Evolutionary conservation across 2,113 vertebrate species (phyloP).

Genomic region (Irena cyanogastra): DNA sequence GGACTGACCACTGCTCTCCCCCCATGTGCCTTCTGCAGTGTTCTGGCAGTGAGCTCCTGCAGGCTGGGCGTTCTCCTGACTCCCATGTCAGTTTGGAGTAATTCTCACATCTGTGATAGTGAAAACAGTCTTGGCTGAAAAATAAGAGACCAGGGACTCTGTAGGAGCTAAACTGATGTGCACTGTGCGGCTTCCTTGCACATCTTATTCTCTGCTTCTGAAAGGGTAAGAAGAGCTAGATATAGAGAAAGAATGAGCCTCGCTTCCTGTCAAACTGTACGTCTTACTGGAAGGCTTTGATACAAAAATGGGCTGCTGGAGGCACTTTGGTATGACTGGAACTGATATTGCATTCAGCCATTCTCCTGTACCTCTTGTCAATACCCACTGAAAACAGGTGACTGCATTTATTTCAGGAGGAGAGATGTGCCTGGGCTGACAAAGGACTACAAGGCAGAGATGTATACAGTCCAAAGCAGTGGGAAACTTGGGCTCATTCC

Average conservation of each 20-base stretch:
- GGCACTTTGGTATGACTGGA: background rate
- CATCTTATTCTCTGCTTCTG: background rate
- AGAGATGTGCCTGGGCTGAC: background rate
- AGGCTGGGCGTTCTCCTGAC: rapidly evolving
- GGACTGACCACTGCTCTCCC: background rate
- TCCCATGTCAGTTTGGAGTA: background rate
- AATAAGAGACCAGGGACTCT: rapidly evolving
- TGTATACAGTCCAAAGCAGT: background rate
- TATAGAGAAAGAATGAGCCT: background rate
- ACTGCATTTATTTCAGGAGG: background rate
- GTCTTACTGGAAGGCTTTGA: background rate
- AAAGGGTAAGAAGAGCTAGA: background rate
- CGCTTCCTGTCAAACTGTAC: background rate
- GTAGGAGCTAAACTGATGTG: background rate
- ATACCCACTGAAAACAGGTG: background rate
- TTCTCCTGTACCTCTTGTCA: background rate
- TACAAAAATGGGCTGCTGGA: background rate
- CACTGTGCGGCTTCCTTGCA: background rate
- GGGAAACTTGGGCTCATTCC: rapidly evolving
- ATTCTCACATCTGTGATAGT: background rate
- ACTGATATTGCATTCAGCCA: background rate
- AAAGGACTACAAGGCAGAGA: too few relatives aligned
- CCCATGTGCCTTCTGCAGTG: background rate
- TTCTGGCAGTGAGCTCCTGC: background rate
- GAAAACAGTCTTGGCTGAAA: background rate